Evolutionary conservation across 1,140 invertebrate genomes (phyloP).

Genomic region (Zaprionus nigranus): DNA sequence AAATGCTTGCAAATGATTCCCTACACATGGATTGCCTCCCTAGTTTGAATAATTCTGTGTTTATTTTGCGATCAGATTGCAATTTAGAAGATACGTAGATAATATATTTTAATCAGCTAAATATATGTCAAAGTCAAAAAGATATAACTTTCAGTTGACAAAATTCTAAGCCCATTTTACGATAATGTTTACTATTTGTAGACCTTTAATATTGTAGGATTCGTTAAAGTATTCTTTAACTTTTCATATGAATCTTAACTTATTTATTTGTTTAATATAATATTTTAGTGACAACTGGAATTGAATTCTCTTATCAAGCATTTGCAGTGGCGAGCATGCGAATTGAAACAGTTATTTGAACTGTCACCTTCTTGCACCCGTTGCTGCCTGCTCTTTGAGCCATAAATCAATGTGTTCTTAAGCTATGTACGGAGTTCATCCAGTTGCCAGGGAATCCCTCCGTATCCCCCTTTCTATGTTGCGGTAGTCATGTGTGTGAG

Average conservation of each 20-base stretch:
- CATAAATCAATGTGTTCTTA: slow-evolving; percentile 74
- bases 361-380: background rate
- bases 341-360: slow-evolving; percentile 62
- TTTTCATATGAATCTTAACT: background rate
- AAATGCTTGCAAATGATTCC: too few relatives aligned
- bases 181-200: too few relatives aligned
- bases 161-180: too few relatives aligned
- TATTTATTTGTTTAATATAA: background rate
- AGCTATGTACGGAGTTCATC: slow-evolving; percentile 30
- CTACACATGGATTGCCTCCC: too few relatives aligned
- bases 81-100: too few relatives aligned
- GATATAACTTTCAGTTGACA: too few relatives aligned
- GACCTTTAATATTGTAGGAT: too few relatives aligned
- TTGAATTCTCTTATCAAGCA: slow-evolving; percentile 54
- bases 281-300: background rate
- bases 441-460: slow-evolving; percentile 22
- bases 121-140: too few relatives aligned
- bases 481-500: slow-evolving; percentile 33
- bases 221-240: too few relatives aligned
- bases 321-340: slow-evolving; percentile 49
- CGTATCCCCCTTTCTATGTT: background rate
- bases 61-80: too few relatives aligned
- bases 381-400: slow-evolving; percentile 13
- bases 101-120: too few relatives aligned
- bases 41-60: too few relatives aligned